phyloP scores from a whole-genome alignment of 2,888 invertebrate genomes.

The Ennomos fuscantarius region DNA sequence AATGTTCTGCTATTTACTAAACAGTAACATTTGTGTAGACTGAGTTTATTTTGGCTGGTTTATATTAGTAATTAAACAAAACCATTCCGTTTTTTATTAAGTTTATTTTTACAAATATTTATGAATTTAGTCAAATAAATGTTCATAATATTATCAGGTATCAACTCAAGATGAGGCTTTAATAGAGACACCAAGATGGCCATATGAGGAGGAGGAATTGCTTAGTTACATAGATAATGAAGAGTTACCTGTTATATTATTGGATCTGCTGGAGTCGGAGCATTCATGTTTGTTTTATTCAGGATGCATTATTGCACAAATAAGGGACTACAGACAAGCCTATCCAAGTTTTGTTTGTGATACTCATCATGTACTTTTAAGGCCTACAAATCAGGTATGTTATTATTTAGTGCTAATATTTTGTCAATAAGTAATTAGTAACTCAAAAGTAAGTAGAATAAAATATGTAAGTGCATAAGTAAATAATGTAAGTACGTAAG shows the following conservation, averaged over 20 bases:
- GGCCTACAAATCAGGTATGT: conserved; percentile 95
- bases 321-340: conserved; percentile 94
- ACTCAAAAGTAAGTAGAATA: too few species aligned
- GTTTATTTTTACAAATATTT: too few species aligned
- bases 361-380: conserved; percentile 94
- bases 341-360: conserved; percentile 92
- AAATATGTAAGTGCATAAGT: too few species aligned
- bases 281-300: conserved; percentile 95
- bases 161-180: conserved; percentile 86
- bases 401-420: too few species aligned
- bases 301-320: conserved; percentile 96
- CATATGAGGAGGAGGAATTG: conserved; percentile 95
- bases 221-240: conserved; percentile 95
- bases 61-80: too few species aligned
- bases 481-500: too few species aligned
- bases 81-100: background rate
- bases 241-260: conserved; percentile 94
- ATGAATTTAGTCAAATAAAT: background rate
- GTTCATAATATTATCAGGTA: conserved; percentile 39
- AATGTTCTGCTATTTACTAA: background rate
- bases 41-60: too few species aligned
- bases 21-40: background rate
- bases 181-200: conserved; percentile 92
- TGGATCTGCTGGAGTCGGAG: conserved; percentile 93
- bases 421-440: too few species aligned